Base-by-base conservation (phyloP, 1,140 invertebrate species). In the Marisa cornuarietis region DNA sequence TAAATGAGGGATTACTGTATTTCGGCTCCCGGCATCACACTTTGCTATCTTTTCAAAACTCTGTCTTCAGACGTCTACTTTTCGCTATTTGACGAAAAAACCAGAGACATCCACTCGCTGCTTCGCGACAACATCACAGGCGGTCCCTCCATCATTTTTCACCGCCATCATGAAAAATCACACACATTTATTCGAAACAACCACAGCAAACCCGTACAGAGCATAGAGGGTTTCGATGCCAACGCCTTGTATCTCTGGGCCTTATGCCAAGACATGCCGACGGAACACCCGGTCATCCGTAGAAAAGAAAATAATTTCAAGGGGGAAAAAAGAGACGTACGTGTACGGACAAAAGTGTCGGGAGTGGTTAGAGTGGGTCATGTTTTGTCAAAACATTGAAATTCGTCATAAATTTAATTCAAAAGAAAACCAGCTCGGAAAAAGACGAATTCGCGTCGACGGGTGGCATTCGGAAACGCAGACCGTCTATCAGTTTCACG, bases 131-230 rank as follows among this genome's bases (percentile, higher is more conserved):
- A 82, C 63, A 80, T 84, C 20, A 62, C 71, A 5, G 83, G 83
- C 8, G 73, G 84, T 22, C 83, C 82, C 3, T 75, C 73, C 18
- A 78, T 85, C n/a, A 78, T 85, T 18, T 85, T 85, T 66, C 58
- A 72, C 68, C 71, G 81, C 1, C 80, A 82, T 62, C 83, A 82
- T 31, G 81, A 84, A 58, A 61, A 26, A 31, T 78, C 62, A 24
- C 42, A 65, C 18, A 81, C 81, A 11, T n/a, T 22, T 5, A 83
- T 84, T 31, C 51, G 81, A 58, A 24, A 20, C 13, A 65, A 76
- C 20, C 0, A 4, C 31, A 42, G 31, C 31, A 66, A 79, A 54
- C 69, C n/a, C 18, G 69, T 72, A 18, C 0, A 81, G 62, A 80
- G 31, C 11, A 62, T 83, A 18, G 49, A 78, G 22, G 84, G 84